Evolutionary conservation across 1,140 invertebrate species (phyloP).

Genomic region (Leptopilina clavipes): DNA sequence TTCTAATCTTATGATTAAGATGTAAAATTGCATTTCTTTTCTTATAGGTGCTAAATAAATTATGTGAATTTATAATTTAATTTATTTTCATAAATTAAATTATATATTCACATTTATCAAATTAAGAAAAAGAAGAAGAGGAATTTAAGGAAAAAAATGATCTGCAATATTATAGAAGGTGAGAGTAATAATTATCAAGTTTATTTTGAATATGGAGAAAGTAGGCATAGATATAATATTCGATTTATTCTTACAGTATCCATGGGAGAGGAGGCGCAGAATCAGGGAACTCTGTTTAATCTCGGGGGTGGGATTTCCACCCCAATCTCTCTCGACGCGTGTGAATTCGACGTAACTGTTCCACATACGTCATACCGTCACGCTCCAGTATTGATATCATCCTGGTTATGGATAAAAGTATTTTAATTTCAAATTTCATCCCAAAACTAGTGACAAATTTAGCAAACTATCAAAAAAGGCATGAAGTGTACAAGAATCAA

Average conservation of each 20-base stretch:
- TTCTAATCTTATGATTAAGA: background rate
- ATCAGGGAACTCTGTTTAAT: slow-evolving; percentile 3
- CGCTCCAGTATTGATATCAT: slow-evolving; percentile 29
- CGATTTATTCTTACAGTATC: background rate
- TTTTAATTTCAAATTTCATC: background rate
- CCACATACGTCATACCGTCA: slow-evolving; percentile 32
- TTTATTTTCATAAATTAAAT: too few relatives aligned
- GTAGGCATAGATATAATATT: background rate
- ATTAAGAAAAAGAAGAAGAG: too few relatives aligned
- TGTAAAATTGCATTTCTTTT: too few relatives aligned
- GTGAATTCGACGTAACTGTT: slow-evolving; percentile 31
- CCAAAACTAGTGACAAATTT: background rate
- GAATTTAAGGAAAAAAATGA: background rate
- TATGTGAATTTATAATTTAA: too few relatives aligned
- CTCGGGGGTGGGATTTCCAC: slow-evolving; percentile 23
- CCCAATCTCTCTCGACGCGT: slow-evolving; percentile 16
- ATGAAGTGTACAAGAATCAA: background rate
- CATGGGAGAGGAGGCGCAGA: slow-evolving; percentile 17
- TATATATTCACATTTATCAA: too few relatives aligned
- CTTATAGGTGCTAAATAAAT: too few relatives aligned
- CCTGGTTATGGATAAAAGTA: slow-evolving; percentile 26
- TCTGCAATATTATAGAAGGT: background rate
- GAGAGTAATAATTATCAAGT: background rate
- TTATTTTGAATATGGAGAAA: background rate
- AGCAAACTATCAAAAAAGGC: background rate